These are phyloP conservation scores for Camponotus fellah DNA, from an alignment of 2,888 invertebrate species.

Conservation along the genomic window DNA sequence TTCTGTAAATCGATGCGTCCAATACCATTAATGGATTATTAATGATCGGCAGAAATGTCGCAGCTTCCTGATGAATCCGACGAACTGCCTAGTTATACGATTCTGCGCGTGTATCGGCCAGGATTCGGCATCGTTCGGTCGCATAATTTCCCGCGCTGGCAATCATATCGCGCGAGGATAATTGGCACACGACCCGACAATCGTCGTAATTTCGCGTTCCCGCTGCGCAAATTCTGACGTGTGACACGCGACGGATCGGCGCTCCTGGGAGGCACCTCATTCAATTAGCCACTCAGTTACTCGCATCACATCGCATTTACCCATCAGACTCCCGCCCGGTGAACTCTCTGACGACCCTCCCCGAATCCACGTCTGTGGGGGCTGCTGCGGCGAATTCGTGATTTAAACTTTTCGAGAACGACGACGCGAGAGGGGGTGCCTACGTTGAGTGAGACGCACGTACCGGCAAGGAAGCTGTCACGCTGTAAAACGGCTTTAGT, in stretches of 20 bases:
- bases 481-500: constrained; percentile 64
- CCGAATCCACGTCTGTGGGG: constrained; percentile 43
- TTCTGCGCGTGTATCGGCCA: constrained; percentile 37
- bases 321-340: constrained; percentile 68
- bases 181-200: constrained; percentile 79
- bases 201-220: constrained; percentile 73
- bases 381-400: constrained; percentile 57
- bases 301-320: constrained; percentile 84
- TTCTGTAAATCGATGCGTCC: constrained; percentile 68
- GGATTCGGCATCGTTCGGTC: constrained; percentile 35
- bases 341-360: constrained; percentile 63
- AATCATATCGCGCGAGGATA: constrained; percentile 71
- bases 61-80: constrained; percentile 2
- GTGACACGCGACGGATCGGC: constrained; percentile 82
- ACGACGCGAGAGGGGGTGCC: constrained; percentile 54
- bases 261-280: constrained; percentile 84
- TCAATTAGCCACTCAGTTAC: constrained; percentile 86
- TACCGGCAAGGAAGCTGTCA: constrained; percentile 62
- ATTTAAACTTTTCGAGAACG: constrained; percentile 70
- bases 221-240: constrained; percentile 82
- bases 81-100: constrained; percentile 17
- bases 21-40: constrained; percentile 78
- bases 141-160: constrained; percentile 64
- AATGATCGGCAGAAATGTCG: constrained; percentile 71
- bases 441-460: constrained; percentile 43